Conservation (phyloP, 2,888 invertebrate species). For the Nemoura dubitans region DNA sequence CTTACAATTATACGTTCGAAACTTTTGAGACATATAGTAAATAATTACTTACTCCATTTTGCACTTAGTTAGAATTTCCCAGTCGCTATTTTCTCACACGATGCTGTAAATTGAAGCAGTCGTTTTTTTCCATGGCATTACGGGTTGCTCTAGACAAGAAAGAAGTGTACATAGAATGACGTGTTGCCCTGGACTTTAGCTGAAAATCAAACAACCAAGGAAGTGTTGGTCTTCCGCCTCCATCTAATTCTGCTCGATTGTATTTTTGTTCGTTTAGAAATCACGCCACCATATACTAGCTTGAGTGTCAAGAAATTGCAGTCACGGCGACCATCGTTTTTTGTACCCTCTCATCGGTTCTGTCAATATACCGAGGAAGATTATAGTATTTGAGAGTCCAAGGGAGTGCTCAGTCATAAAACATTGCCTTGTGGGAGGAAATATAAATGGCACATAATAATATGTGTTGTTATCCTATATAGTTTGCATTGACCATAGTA, state of each 20-base stretch:
- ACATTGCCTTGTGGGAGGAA: not conserved
- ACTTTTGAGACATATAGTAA: not conserved
- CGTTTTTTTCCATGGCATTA: not conserved
- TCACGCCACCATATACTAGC: not conserved
- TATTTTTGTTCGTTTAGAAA: not conserved
- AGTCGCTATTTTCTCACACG: not conserved
- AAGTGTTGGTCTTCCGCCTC: not conserved
- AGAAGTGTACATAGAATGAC: not conserved
- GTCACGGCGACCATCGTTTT: not conserved
- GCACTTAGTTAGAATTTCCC: not conserved
- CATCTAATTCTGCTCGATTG: not conserved
- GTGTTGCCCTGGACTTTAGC: not conserved
- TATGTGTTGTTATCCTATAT: not conserved
- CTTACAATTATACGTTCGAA: not conserved
- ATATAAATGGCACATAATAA: conserved; percentile 3
- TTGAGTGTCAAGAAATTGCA: not conserved
- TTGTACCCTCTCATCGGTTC: not conserved
- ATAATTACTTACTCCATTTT: conserved; percentile 7
- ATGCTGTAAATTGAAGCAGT: not conserved
- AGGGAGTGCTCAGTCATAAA: not conserved
- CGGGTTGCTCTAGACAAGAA: too few relatives aligned
- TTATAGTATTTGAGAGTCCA: not conserved
- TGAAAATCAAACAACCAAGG: not conserved
- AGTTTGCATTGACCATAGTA: not conserved
- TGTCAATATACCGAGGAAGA: not conserved